phyloP scores from a whole-genome alignment of 2,113 vertebrate species.

The Elgaria multicarinata region DNA sequence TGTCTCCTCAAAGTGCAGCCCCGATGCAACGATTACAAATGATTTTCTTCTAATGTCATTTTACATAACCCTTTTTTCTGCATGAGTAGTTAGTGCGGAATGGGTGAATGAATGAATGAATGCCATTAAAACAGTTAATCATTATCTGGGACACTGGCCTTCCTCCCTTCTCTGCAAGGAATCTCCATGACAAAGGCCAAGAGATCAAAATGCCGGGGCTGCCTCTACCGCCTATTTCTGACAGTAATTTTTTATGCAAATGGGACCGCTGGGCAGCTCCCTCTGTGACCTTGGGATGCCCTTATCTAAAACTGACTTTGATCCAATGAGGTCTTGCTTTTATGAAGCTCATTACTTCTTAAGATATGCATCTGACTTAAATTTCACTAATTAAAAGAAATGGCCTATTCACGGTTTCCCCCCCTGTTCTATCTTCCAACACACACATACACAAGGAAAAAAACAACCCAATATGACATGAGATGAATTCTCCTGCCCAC shows the following conservation, averaged over 20 bases:
- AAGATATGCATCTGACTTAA: constrained; percentile 71
- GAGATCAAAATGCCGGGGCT: constrained; percentile 85
- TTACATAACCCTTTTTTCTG: constrained; percentile 94
- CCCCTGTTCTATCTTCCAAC: neutral
- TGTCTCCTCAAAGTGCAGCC: constrained; percentile 90
- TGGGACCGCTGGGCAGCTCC: constrained; percentile 81
- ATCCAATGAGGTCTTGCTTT: constrained; percentile 76
- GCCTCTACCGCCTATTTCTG: constrained; percentile 80
- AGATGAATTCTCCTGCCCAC: neutral
- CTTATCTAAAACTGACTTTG: constrained; percentile 82
- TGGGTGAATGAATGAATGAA: constrained; percentile 92
- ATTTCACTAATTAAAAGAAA: constrained; percentile 79
- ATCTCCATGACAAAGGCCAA: constrained; percentile 93
- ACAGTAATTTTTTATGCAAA: constrained; percentile 89
- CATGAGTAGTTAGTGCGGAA: constrained; percentile 88
- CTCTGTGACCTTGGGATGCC: constrained; percentile 84
- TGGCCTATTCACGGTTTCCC: constrained; percentile 60
- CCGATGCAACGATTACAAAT: constrained; percentile 90
- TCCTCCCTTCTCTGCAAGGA: constrained; percentile 81
- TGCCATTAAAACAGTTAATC: constrained; percentile 93
- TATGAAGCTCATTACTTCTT: constrained; percentile 77
- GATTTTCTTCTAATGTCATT: constrained; percentile 93
- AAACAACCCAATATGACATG: neutral
- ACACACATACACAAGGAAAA: neutral
- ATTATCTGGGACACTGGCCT: constrained; percentile 88